Base-by-base conservation (phyloP, 2,797 vertebrate genomes). In the Mastacembelus armatus region DNA sequence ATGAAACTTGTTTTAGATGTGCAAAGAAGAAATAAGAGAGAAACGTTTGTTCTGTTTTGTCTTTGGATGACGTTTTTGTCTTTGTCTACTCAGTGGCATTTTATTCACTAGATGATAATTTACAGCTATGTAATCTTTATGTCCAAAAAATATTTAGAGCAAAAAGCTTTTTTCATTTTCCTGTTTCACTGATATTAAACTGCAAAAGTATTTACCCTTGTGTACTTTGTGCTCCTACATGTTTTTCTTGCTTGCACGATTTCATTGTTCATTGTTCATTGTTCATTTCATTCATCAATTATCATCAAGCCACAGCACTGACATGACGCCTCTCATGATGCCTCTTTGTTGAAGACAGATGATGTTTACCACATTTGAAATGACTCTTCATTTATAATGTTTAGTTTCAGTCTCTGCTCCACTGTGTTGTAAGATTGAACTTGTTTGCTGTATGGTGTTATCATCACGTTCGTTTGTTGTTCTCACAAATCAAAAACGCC, bases 401-500 rank as follows among this genome's bases (percentile, higher is more conserved):
- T 45, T 74, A 65, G 77, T 65, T 45, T 71, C 64, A 18, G 33
- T 54, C 18, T 63, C 14, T 3, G 55, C 16, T 38, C 9, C 21
- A 22, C 51, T 68, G 55, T 68, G 38, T n/a, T 33, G 51, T 64
- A 8, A 50, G 61, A 69, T 60, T 79, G 61, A 29, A 71, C 87
- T 74, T 63, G 55, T 58, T 74, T 47, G 57, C 66, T 67, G 44
- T 51, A 32, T 48, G 56, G 42, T 43, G 3, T 52, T 66, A 44
- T 71, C 70, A 54, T 75, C 4, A 55, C 64, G 40, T n/a, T 24
- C n/a, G 52, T 59, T 49, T 55, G 47, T 62, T 61, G 58, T 58
- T 39, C 40, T 52, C 47, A 71, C 83, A 38, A 57, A 81, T 78
- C 47, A 63, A 57, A 35, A 55, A 57, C 68, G n/a, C n/a, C n/a